Percentiles rank a stretch among this genome's conserved stretches.
Evolutionary conservation across 2,888 invertebrate genomes (phyloP).

Genomic region (Mythimna loreyi): DNA sequence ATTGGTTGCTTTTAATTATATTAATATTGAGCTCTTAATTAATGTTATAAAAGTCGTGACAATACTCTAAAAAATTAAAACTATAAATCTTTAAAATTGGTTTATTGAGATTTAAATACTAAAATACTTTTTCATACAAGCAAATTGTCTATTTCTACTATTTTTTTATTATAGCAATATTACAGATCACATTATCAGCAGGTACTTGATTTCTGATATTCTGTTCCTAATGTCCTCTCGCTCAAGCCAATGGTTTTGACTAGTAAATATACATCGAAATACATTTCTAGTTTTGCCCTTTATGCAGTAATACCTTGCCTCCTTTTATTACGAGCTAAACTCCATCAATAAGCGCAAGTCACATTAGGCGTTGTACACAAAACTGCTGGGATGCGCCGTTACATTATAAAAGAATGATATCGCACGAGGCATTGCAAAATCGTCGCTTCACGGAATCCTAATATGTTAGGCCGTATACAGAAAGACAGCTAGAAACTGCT

Average conservation of each 20-base stretch:
- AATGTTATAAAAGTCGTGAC: not conserved
- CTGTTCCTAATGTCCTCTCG: not conserved
- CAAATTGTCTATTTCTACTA: not conserved
- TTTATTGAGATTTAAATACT: not conserved
- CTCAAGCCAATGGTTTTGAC: not conserved
- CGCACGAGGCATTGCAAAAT: no score
- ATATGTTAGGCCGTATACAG: no score
- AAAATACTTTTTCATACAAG: not conserved
- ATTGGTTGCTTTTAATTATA: not conserved
- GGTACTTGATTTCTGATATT: constrained; percentile 9
- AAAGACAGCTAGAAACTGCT: no score
- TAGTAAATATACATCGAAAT: not conserved
- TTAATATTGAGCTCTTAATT: not conserved
- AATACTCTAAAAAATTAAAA: not conserved
- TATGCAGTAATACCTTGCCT: not conserved
- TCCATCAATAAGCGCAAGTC: not conserved
- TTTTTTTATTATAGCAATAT: not conserved
- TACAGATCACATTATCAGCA: not conserved
- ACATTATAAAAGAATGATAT: no score
- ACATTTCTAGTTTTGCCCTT: not conserved
- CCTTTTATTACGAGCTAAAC: not conserved
- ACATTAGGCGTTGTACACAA: not conserved
- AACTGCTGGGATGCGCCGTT: no score
- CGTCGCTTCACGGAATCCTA: no score
- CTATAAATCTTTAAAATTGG: not conserved